A percentile compares a stretch with the other conserved stretches of the same genome.
Evolutionary conservation across 2,113 vertebrate species (phyloP).

Genomic region (Paramisgurnus dabryanus): DNA sequence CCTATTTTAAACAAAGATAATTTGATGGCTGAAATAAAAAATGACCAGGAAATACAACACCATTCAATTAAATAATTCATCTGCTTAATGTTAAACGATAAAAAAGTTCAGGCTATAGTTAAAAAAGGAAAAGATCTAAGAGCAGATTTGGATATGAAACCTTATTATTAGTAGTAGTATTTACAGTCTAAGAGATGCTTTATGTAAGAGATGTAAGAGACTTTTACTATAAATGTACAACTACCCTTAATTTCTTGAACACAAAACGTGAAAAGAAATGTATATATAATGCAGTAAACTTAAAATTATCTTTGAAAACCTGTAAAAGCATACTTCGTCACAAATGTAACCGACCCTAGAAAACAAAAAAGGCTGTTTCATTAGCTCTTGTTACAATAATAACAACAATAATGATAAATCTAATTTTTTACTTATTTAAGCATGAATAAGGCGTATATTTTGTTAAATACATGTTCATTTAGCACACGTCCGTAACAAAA

Average conservation of each 20-base stretch:
- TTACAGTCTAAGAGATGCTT: background rate
- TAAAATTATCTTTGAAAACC: conserved; percentile 1
- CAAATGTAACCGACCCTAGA: background rate
- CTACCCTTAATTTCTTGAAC: no score
- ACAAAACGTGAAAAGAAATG: background rate
- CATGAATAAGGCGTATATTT: background rate
- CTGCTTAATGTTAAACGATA: background rate
- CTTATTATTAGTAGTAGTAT: background rate
- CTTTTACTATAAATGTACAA: background rate
- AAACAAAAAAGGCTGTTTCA: background rate
- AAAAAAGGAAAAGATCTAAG: background rate
- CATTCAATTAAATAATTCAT: background rate
- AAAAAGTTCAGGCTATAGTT: background rate
- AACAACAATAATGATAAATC: background rate
- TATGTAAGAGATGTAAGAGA: background rate
- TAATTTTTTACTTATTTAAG: background rate
- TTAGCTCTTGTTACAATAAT: conserved; percentile 13
- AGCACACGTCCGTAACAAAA: background rate
- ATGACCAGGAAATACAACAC: background rate
- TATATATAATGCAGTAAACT: background rate
- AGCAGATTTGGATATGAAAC: background rate
- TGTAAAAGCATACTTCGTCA: background rate
- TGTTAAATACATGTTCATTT: background rate
- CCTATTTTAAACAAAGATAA: background rate
- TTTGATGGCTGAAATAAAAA: background rate